Percentiles rank a stretch among this genome's conserved stretches.
phyloP scores from a whole-genome alignment of 2,113 vertebrate species.

The Dipodomys merriami region DNA sequence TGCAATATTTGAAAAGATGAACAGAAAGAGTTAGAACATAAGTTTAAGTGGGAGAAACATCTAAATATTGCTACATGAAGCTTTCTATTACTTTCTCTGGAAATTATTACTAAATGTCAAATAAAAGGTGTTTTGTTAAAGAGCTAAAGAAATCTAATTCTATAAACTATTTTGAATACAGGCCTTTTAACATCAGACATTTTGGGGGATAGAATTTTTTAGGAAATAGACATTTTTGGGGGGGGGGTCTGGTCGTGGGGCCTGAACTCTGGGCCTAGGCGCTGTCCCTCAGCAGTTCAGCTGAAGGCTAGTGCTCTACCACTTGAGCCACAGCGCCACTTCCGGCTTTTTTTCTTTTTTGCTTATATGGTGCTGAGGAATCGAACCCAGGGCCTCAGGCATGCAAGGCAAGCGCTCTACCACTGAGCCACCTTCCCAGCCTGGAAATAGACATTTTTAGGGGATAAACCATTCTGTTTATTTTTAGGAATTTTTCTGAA shows the following conservation, averaged over 20 bases:
- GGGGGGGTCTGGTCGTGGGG: too few relatives aligned
- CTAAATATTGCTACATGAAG: neutral
- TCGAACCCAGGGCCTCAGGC: too few relatives aligned
- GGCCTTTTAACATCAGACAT: neutral
- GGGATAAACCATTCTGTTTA: neutral
- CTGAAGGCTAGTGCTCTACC: too few relatives aligned
- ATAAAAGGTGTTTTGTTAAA: slow-evolving; percentile 10
- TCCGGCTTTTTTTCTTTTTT: too few relatives aligned
- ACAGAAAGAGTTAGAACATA: neutral
- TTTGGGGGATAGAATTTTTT: neutral
- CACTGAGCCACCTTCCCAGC: too few relatives aligned
- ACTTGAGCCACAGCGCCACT: too few relatives aligned
- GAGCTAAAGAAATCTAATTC: neutral
- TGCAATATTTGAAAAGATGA: neutral
- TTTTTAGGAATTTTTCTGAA: slow-evolving; percentile 22
- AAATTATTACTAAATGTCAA: slow-evolving; percentile 40
- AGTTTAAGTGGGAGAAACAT: neutral
- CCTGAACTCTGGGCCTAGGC: too few relatives aligned
- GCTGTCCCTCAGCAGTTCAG: too few relatives aligned
- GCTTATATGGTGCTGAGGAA: too few relatives aligned
- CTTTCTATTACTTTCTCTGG: neutral
- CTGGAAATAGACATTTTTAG: slow-evolving; percentile 22
- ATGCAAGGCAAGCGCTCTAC: too few relatives aligned
- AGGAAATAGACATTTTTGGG: slow-evolving; percentile 14
- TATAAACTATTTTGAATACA: slow-evolving; percentile 24